phyloP scores from a whole-genome alignment of 2,888 invertebrate species.

The Acrocyrtus sp. region DNA sequence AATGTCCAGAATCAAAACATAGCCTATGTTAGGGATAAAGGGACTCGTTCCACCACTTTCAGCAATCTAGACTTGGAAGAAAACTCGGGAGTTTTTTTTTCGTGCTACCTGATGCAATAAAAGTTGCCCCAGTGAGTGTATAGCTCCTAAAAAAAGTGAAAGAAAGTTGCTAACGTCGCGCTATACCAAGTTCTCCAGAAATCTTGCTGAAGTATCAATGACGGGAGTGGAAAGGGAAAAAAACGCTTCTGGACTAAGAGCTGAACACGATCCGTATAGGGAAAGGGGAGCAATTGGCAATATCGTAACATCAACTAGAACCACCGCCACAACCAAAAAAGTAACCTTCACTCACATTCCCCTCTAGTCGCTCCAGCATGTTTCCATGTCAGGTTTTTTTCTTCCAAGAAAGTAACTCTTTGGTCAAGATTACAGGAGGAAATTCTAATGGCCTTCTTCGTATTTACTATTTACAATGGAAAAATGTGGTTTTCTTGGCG shows the following conservation, averaged over 20 bases:
- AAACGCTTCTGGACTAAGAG: neutral
- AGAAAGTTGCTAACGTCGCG: neutral
- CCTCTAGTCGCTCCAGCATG: neutral
- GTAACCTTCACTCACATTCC: neutral
- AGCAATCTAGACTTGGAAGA: neutral
- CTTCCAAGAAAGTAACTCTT: neutral
- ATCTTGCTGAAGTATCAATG: slow-evolving; percentile 21
- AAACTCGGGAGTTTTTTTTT: no score
- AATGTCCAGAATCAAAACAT: no score
- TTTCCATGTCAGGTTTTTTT: neutral
- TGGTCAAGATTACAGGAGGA: slow-evolving; percentile 17
- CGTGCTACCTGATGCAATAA: neutral
- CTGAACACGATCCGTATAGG: no score
- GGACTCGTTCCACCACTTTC: neutral
- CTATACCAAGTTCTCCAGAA: no score
- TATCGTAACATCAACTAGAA: neutral
- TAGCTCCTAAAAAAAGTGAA: neutral
- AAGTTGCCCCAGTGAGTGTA: neutral
- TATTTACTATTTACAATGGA: slow-evolving; percentile 23
- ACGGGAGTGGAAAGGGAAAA: neutral
- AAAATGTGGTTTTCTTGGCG: slow-evolving; percentile 17
- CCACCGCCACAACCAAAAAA: neutral
- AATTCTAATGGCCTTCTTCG: slow-evolving; percentile 31
- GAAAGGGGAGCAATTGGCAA: neutral
- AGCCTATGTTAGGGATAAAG: no score